Evolutionary conservation across 2,888 invertebrate species (phyloP).

Genomic region (Phoenoteleia sp.): DNA sequence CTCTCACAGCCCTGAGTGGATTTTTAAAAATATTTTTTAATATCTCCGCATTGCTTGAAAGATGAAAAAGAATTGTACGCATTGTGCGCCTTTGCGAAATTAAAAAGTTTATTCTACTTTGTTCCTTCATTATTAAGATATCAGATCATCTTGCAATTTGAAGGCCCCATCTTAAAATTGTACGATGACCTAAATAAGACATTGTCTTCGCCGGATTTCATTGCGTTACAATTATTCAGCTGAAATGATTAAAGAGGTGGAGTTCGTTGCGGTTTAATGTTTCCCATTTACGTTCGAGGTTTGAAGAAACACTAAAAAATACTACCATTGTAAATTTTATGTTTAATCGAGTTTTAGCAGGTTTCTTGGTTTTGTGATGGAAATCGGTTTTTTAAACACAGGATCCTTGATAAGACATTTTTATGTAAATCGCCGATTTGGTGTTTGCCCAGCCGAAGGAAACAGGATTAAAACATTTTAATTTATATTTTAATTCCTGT

Average conservation of each 20-base stretch:
- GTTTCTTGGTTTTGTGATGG: neutral
- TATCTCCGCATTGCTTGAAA: too few relatives aligned
- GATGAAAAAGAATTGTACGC: too few relatives aligned
- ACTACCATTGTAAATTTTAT: constrained; percentile 40
- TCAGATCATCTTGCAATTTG: constrained; percentile 11
- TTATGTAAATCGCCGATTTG: constrained; percentile 24
- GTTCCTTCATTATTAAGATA: constrained; percentile 6
- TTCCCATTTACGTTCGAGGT: constrained; percentile 17
- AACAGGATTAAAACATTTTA: constrained; percentile 16
- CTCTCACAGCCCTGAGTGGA: too few relatives aligned
- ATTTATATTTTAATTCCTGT: constrained; percentile 9
- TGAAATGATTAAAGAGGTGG: constrained; percentile 30
- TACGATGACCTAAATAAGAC: constrained; percentile 31
- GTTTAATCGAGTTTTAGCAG: constrained; percentile 38
- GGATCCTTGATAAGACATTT: constrained; percentile 27
- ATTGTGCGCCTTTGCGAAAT: too few relatives aligned
- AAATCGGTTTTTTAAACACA: constrained; percentile 3
- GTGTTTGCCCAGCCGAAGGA: neutral
- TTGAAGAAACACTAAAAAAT: constrained; percentile 36
- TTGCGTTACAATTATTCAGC: constrained; percentile 39
- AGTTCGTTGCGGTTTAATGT: constrained; percentile 28
- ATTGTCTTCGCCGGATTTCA: constrained; percentile 36
- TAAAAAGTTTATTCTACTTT: neutral
- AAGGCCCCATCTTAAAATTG: neutral
- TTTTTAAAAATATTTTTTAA: too few relatives aligned